Evolutionary conservation across 92 coral and sea anemone species (phyloP).

Genomic region (Chrysogorgia sp.): DNA sequence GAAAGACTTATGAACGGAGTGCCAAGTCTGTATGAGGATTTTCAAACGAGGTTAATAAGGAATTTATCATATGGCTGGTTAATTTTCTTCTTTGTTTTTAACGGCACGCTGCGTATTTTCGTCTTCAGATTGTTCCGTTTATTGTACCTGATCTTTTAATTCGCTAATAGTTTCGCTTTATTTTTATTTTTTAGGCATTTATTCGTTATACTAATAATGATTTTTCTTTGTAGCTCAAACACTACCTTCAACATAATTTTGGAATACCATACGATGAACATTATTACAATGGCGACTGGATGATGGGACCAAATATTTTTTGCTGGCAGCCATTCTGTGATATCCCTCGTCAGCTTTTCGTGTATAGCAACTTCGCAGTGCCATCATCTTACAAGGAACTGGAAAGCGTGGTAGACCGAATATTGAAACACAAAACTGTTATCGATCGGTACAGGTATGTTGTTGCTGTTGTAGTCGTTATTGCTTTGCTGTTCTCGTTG

Average conservation of each 20-base stretch:
- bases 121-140: too few species aligned
- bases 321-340: slow-evolving; percentile 91
- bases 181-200: background rate
- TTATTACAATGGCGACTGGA: slow-evolving; percentile 96
- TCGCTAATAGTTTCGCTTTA: background rate
- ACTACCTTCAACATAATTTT: slow-evolving; percentile 81
- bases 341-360: slow-evolving; percentile 56
- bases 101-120: too few species aligned
- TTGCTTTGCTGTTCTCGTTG: too few species aligned
- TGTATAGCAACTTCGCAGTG: slow-evolving; percentile 53
- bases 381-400: slow-evolving; percentile 75
- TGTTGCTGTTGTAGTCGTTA: too few species aligned
- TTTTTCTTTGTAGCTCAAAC: slow-evolving; percentile 69
- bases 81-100: too few species aligned
- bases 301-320: slow-evolving; percentile 94
- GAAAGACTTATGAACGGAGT: too few species aligned
- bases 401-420: slow-evolving; percentile 60
- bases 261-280: slow-evolving; percentile 86
- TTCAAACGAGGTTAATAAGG: too few species aligned
- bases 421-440: slow-evolving; percentile 74
- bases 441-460: slow-evolving; percentile 83
- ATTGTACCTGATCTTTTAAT: too few species aligned
- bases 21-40: too few species aligned
- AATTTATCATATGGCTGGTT: too few species aligned
- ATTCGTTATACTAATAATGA: too few species aligned